A percentile compares a stretch with the other conserved stretches of the same genome.
phyloP scores from a whole-genome alignment of 2,888 invertebrate species.

The Gryllus longicercus region DNA sequence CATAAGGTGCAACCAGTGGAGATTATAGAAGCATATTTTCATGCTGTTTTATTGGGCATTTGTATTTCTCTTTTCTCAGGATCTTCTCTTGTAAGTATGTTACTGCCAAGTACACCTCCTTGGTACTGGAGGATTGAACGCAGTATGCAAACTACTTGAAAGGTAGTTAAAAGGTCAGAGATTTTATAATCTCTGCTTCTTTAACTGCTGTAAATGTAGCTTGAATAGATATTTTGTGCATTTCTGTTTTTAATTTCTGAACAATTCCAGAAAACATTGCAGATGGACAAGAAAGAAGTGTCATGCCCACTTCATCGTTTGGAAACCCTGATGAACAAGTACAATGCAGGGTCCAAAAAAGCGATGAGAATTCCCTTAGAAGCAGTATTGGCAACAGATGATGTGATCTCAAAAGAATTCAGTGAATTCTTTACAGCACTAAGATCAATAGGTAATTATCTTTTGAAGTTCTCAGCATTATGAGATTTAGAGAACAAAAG shows the following conservation, averaged over 20 bases:
- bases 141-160: too few relatives aligned
- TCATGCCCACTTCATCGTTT: constrained; percentile 38
- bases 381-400: constrained; percentile 40
- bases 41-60: constrained; percentile 59
- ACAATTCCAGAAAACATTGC: too few relatives aligned
- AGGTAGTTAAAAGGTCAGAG: background rate
- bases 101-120: too few relatives aligned
- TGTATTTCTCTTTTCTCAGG: constrained; percentile 45
- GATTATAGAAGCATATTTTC: constrained; percentile 65
- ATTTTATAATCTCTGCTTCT: too few relatives aligned
- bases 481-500: too few relatives aligned
- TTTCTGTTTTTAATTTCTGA: too few relatives aligned
- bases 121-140: too few relatives aligned
- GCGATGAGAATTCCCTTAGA: background rate
- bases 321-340: constrained; percentile 39
- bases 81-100: constrained; percentile 43
- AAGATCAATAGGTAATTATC: constrained; percentile 36
- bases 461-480: too few relatives aligned
- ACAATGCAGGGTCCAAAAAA: constrained; percentile 2
- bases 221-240: too few relatives aligned
- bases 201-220: too few relatives aligned
- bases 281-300: too few relatives aligned
- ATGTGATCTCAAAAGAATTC: constrained; percentile 42
- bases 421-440: constrained; percentile 41
- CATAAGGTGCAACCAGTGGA: constrained; percentile 53